Percentiles rank a stretch among this genome's conserved stretches.
phyloP scores from a whole-genome alignment of 2,797 vertebrate species.

The Gallinago nigripennis region DNA sequence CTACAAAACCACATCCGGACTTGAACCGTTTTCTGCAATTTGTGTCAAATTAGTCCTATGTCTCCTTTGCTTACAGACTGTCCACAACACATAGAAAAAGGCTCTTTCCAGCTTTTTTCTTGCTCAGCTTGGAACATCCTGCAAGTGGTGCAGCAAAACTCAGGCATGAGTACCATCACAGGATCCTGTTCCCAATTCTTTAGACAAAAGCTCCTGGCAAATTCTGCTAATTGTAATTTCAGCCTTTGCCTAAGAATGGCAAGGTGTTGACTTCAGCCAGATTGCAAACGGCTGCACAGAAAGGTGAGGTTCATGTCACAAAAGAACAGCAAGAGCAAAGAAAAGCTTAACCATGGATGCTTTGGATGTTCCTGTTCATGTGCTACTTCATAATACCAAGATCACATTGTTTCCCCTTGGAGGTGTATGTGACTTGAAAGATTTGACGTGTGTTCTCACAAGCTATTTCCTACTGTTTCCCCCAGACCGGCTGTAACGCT shows the following conservation, averaged over 20 bases:
- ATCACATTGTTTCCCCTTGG: background rate
- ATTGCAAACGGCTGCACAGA: background rate
- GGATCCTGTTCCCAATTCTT: background rate
- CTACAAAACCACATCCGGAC: constrained; percentile 35
- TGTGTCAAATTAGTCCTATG: background rate
- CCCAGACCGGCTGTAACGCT: background rate
- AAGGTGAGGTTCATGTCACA: background rate
- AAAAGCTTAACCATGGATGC: background rate
- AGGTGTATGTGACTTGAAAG: background rate
- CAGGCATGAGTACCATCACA: accelerated
- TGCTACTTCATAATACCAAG: background rate
- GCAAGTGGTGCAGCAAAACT: background rate
- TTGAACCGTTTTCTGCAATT: background rate
- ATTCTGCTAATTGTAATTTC: background rate
- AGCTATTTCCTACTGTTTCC: background rate
- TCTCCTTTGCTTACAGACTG: background rate
- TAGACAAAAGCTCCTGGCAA: background rate
- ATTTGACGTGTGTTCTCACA: background rate
- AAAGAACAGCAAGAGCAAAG: background rate
- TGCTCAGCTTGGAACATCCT: background rate
- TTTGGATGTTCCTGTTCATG: background rate
- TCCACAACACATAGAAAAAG: background rate
- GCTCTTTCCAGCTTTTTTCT: background rate
- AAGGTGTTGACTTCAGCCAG: background rate
- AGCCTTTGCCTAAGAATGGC: background rate